phyloP scores from a whole-genome alignment of 1,140 invertebrate species.

The Gonatopus flavifemur region DNA sequence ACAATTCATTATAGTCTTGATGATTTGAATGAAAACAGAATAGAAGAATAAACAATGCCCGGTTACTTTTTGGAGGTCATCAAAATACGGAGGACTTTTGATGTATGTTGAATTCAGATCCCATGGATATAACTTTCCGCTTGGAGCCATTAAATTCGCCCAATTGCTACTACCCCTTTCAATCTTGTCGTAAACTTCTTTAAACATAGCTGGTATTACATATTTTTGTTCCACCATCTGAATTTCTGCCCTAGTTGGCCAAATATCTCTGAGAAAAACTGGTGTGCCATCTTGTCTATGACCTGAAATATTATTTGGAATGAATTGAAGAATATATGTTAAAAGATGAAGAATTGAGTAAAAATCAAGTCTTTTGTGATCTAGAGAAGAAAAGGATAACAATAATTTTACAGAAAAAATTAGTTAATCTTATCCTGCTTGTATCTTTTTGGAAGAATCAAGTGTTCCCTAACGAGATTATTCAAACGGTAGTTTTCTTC shows the following conservation, averaged over 20 bases:
- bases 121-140: constrained; percentile 90
- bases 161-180: constrained; percentile 84
- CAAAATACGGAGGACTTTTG: constrained; percentile 96
- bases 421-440: too few species aligned
- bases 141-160: constrained; percentile 80
- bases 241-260: constrained; percentile 91
- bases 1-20: too few species aligned
- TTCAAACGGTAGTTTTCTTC: too few species aligned
- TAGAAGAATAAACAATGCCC: too few species aligned
- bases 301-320: constrained; percentile 56
- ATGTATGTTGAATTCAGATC: constrained; percentile 91
- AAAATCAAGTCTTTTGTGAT: too few species aligned
- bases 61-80: constrained; percentile 73
- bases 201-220: constrained; percentile 97
- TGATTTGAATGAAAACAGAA: too few species aligned
- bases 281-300: constrained; percentile 68
- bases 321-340: too few species aligned
- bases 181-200: constrained; percentile 87
- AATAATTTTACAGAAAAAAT: too few species aligned
- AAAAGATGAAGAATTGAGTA: too few species aligned
- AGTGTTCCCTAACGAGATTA: too few species aligned
- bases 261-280: constrained; percentile 90
- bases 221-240: constrained; percentile 84
- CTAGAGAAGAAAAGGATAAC: too few species aligned
- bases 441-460: too few species aligned